These are phyloP conservation scores for Silurus asotus DNA, from an alignment of 2,113 vertebrate genomes.

Conservation along the genomic window DNA sequence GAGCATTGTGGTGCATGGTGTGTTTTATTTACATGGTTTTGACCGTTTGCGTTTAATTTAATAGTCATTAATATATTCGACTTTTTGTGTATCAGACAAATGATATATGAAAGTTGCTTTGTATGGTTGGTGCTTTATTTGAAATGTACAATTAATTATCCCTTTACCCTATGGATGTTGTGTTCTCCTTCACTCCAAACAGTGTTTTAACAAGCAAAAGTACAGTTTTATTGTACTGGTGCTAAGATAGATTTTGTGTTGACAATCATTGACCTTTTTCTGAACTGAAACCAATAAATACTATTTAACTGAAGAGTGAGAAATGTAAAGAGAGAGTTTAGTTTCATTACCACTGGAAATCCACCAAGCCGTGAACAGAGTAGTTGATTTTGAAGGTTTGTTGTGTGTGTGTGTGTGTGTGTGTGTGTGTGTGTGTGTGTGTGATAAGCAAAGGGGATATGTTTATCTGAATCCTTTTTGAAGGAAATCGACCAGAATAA, in stretches of 20 bases:
- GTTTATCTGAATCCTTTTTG: conserved; percentile 71
- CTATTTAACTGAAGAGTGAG: conserved; percentile 77
- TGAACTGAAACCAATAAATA: conserved; percentile 79
- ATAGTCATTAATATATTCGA: conserved; percentile 84
- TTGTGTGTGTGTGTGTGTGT: conserved; percentile 54
- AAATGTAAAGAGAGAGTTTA: conserved; percentile 71
- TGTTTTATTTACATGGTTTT: conserved; percentile 70
- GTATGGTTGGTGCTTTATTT: conserved; percentile 80
- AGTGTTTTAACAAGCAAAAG: conserved; percentile 81
- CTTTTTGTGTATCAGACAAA: conserved; percentile 72
- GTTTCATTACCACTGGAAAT: conserved; percentile 65
- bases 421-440: too few relatives aligned
- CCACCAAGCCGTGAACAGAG: conserved; percentile 50
- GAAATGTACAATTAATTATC: conserved; percentile 72
- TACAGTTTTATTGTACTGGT: conserved; percentile 99
- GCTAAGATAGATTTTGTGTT: conserved; percentile 89
- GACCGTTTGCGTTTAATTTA: conserved; percentile 79
- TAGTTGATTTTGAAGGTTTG: conserved; percentile 49
- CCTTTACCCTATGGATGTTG: conserved; percentile 69
- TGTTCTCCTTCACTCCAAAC: conserved; percentile 68
- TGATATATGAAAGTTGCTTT: conserved; percentile 72
- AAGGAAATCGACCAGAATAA: conserved; percentile 77
- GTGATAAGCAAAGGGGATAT: conserved; percentile 61
- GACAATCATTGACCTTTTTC: conserved; percentile 83
- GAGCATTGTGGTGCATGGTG: conserved; percentile 66